Conservation (phyloP, 2,888 invertebrate species). For the Drosophila sordidapex region DNA sequence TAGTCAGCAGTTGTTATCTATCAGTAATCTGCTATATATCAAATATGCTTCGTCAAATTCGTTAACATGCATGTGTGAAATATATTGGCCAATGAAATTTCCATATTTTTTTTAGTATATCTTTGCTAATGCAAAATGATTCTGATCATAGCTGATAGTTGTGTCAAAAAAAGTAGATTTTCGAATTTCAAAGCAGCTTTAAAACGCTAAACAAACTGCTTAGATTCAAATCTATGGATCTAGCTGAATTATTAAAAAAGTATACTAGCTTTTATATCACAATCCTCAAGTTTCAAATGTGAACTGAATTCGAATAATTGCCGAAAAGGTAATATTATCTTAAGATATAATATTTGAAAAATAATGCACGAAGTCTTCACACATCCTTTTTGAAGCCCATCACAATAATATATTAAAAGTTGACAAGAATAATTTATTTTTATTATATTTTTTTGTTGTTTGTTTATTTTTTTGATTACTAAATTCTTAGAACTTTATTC, state of each 20-base stretch:
- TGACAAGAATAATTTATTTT: conserved; percentile 18
- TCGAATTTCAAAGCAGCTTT: background rate
- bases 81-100: background rate
- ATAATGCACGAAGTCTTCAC: background rate
- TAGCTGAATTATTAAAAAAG: background rate
- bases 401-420: background rate
- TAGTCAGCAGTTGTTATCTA: background rate
- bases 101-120: background rate
- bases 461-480: conserved; percentile 75
- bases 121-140: background rate
- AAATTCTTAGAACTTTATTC: conserved; percentile 82
- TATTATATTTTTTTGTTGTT: conserved; percentile 44
- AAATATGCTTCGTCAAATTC: background rate
- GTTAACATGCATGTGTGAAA: background rate
- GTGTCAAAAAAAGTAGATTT: background rate
- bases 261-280: background rate
- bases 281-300: background rate
- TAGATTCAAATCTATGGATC: background rate
- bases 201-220: background rate
- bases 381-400: background rate
- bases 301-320: background rate
- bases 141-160: background rate
- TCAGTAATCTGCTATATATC: background rate
- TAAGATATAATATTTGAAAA: background rate
- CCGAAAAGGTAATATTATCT: background rate